Percentiles rank a stretch among this genome's conserved stretches.
phyloP scores from a whole-genome alignment of 2,113 vertebrate species.

The Ginglymostoma cirratum region DNA sequence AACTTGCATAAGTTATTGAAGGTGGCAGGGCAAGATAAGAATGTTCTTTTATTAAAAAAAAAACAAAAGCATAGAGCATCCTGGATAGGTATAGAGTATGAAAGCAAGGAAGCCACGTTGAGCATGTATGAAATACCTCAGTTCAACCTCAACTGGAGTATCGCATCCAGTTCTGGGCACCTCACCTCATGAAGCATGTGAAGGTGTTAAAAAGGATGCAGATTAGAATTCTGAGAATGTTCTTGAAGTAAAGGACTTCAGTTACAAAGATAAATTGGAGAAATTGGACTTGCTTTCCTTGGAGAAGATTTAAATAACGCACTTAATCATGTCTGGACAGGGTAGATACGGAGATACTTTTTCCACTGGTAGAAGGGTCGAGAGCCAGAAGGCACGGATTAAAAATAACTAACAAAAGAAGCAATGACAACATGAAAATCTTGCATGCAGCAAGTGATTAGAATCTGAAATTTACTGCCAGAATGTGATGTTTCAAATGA shows the following conservation, averaged over 20 bases:
- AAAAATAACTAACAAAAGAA: neutral
- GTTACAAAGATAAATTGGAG: neutral
- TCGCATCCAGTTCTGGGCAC: too few species aligned
- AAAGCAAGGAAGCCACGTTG: too few species aligned
- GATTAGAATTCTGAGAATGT: neutral
- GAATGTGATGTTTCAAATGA: neutral
- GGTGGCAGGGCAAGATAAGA: neutral
- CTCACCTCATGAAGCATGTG: too few species aligned
- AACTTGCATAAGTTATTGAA: neutral
- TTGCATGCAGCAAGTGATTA: neutral
- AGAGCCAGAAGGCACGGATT: neutral
- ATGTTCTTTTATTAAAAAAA: too few species aligned
- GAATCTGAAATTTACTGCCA: neutral
- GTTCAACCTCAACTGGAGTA: too few species aligned
- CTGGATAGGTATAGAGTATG: too few species aligned
- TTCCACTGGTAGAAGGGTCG: neutral
- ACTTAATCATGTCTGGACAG: neutral
- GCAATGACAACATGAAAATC: neutral
- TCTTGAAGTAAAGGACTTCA: neutral
- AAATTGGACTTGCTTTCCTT: neutral
- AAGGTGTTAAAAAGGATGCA: too few species aligned
- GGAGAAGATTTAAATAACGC: neutral
- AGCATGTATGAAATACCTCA: too few species aligned
- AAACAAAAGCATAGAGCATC: too few species aligned
- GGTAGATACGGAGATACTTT: neutral